Conservation (phyloP, 2,888 invertebrate species). For the Prenolepis imparis region DNA sequence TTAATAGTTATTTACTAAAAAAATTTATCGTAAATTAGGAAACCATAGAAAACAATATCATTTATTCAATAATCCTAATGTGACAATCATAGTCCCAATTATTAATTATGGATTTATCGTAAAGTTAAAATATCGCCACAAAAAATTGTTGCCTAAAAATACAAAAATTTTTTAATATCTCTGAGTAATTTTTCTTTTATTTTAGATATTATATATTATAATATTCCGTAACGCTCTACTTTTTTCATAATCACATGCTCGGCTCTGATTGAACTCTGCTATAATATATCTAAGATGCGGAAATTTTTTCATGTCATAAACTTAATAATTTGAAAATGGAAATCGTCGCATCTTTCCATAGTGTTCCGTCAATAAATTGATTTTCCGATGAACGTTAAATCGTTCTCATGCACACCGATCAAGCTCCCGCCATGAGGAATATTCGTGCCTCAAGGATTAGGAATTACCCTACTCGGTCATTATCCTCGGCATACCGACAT, state of each 20-base stretch:
- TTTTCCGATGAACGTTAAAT: conserved; percentile 27
- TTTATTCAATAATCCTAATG: no score
- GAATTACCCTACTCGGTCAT: conserved; percentile 47
- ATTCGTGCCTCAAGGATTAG: conserved; percentile 54
- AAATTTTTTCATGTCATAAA: not conserved
- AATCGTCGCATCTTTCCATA: not conserved
- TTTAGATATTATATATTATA: not conserved
- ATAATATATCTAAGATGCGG: not conserved
- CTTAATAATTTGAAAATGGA: not conserved
- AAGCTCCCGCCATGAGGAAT: conserved; percentile 5
- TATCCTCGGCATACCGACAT: conserved; percentile 33
- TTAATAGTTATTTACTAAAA: no score
- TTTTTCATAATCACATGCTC: not conserved
- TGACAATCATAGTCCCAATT: no score
- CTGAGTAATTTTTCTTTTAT: no score
- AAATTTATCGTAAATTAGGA: no score
- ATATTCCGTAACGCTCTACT: not conserved
- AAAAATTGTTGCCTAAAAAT: no score
- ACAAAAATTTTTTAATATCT: no score
- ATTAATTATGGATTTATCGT: no score
- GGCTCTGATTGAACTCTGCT: not conserved
- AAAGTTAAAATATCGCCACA: no score
- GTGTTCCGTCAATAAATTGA: conserved; percentile 43
- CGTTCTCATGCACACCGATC: conserved; percentile 29
- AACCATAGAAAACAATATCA: no score